phyloP scores from a whole-genome alignment of 2,888 invertebrate species.

The Biston stratarius region DNA sequence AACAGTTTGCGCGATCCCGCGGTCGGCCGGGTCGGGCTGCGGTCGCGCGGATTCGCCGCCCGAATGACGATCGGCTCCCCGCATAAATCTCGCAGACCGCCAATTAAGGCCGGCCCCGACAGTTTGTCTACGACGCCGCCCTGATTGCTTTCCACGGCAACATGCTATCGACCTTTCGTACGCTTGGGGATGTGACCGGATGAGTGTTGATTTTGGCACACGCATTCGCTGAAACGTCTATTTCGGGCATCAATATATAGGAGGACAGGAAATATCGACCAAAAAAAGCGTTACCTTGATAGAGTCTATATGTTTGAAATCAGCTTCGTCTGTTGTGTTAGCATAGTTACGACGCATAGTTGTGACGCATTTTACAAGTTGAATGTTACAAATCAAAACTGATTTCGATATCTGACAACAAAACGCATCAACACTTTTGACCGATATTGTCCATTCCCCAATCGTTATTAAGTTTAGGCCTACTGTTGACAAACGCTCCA shows the following conservation, averaged over 20 bases:
- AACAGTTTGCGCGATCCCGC: conserved; percentile 39
- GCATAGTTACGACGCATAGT: no score
- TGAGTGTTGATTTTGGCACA: conserved; percentile 23
- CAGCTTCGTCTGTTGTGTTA: no score
- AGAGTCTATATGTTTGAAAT: no score
- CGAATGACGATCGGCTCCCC: conserved; percentile 78
- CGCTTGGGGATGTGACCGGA: conserved; percentile 33
- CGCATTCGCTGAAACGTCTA: background rate
- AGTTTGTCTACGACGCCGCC: conserved; percentile 84
- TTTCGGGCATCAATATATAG: background rate
- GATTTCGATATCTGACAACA: conserved; percentile 17
- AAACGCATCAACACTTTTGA: conserved; percentile 24
- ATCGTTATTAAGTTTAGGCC: conserved; percentile 19
- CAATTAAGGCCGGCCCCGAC: conserved; percentile 85
- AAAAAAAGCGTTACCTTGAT: no score
- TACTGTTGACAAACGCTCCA: background rate
- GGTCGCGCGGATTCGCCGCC: conserved; percentile 64
- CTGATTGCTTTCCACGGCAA: conserved; percentile 81
- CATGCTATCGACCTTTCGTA: conserved; percentile 44
- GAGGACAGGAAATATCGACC: no score
- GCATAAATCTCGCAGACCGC: conserved; percentile 85
- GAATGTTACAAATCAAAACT: conserved; percentile 28
- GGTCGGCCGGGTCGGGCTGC: conserved; percentile 53
- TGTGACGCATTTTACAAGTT: conserved; percentile 2
- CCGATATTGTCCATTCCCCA: conserved; percentile 6